phyloP scores from a whole-genome alignment of 2,888 invertebrate species.

The Epinotia bilunana region DNA sequence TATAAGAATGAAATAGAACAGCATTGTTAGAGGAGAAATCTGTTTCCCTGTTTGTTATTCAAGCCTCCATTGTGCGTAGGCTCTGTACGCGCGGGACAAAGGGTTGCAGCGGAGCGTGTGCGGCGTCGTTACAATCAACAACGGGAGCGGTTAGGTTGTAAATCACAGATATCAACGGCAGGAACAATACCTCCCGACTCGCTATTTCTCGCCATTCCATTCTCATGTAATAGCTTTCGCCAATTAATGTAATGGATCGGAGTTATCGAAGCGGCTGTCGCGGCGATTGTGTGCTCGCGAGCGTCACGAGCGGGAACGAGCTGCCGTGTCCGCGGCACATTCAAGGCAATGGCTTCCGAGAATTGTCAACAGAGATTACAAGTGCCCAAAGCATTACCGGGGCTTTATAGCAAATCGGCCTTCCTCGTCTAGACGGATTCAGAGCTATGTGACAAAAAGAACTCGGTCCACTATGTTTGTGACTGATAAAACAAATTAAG shows the following conservation, averaged over 20 bases:
- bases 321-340: slow-evolving; percentile 44
- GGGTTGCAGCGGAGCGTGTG: slow-evolving; percentile 51
- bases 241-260: slow-evolving; percentile 39
- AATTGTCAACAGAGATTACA: slow-evolving; percentile 47
- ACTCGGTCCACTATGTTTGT: not conserved
- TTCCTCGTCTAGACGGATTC: slow-evolving; percentile 33
- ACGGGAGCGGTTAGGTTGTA: slow-evolving; percentile 53
- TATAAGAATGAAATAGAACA: slow-evolving; percentile 48
- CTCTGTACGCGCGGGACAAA: slow-evolving; percentile 51
- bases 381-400: slow-evolving; percentile 31
- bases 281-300: slow-evolving; percentile 28
- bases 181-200: slow-evolving; percentile 51
- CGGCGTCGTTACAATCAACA: slow-evolving; percentile 52
- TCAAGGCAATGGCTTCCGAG: slow-evolving; percentile 44
- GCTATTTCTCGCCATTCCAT: slow-evolving; percentile 41
- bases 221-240: slow-evolving; percentile 36
- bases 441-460: not conserved
- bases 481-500: not conserved
- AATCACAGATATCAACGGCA: slow-evolving; percentile 56
- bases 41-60: slow-evolving; percentile 56
- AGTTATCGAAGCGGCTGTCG: slow-evolving; percentile 33
- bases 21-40: slow-evolving; percentile 52
- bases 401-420: slow-evolving; percentile 35
- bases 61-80: slow-evolving; percentile 53
- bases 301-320: slow-evolving; percentile 30